Base-by-base conservation (phyloP, 2,797 vertebrate genomes). In the Sparus aurata region DNA sequence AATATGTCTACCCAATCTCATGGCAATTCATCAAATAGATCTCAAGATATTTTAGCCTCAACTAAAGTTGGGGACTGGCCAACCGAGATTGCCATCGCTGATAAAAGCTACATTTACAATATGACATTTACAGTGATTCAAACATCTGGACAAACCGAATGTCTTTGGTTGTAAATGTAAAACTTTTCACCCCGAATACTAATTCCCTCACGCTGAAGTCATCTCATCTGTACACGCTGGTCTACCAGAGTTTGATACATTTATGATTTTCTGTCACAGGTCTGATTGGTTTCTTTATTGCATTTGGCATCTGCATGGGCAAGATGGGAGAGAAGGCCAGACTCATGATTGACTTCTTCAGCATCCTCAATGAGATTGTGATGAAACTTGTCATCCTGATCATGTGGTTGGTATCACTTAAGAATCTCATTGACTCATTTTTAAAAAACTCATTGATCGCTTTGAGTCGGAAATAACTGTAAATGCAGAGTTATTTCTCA, bases 291-390 rank as follows among this genome's bases (percentile, higher is more conserved):
- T 99, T 99, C 95, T 99, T 99, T 94, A 99, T 99, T 92, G 98
- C 98, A 81, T 99, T 99, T 91, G 98, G 98, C 85, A 97, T 99
- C 87, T 97, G 96, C 91, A 99, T 99, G 98, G 98, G 98, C 60
- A 99, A 99, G 91, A 99, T 99, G 98, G 98, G 98, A 18, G 98
- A 99, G 72, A 98, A 95, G 89, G 98, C 98, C 91, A 97, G 95
- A 93, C 96, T 99, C 93, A 99, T 99, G 98, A 95, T 99, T 92
- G 98, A 99, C 10, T 99, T 99, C 95, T 99, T 99, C 96, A 99
- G 93, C 93, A 99, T 99, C 93, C 94, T 99, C 92, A 99, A 99
- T 91, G 98, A 99, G 94, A 99, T 99, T 72, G 97, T 99, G 70
- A 99, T 99, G 98, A 98, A 96, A 93, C 89, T 99, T 90, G 98